Percentiles rank a stretch among this genome's conserved stretches.
Evolutionary conservation across 2,113 vertebrate genomes (phyloP).

Genomic region (Cercopithecus mona): DNA sequence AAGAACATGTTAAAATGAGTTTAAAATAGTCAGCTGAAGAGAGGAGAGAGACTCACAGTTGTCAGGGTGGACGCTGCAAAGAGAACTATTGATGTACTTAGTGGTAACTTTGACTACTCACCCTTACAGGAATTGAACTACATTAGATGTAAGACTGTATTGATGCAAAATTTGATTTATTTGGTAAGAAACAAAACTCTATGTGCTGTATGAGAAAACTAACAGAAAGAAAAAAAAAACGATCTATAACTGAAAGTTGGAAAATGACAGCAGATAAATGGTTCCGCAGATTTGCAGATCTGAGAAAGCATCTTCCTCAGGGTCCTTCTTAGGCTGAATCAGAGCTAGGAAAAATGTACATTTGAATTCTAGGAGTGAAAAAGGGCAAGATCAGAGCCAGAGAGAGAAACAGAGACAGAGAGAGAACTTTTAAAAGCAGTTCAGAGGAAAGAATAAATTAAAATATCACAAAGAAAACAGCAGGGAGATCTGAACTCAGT

Average conservation of each 20-base stretch:
- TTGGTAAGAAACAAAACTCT: slow-evolving; percentile 28
- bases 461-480: background rate
- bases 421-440: background rate
- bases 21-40: background rate
- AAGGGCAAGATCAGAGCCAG: background rate
- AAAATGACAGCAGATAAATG: slow-evolving; percentile 33
- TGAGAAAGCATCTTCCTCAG: background rate
- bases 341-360: background rate
- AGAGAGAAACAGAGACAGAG: background rate
- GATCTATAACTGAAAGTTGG: slow-evolving; percentile 21
- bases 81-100: background rate
- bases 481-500: background rate
- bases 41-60: background rate
- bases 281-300: background rate
- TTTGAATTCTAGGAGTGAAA: background rate
- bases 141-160: background rate
- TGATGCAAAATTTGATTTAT: slow-evolving; percentile 10
- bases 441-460: background rate
- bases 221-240: slow-evolving; percentile 6
- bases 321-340: background rate
- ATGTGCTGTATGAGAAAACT: background rate
- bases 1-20: background rate
- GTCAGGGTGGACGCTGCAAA: background rate
- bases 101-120: background rate
- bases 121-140: background rate